phyloP scores from a whole-genome alignment of 2,113 vertebrate genomes.

The Empidonax alnorum region DNA sequence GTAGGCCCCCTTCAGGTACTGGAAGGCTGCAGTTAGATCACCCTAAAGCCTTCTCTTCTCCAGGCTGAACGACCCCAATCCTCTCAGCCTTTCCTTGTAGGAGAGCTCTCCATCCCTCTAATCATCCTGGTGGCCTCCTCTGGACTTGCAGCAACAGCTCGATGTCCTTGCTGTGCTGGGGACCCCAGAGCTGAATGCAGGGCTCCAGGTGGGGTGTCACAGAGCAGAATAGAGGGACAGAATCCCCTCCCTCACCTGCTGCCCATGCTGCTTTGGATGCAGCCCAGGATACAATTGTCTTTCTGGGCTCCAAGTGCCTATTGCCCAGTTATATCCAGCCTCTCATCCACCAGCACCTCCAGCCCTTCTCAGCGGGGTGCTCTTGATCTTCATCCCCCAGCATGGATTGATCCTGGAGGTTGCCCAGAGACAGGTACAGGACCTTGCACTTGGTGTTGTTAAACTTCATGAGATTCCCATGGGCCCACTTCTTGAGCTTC shows the following conservation, averaged over 20 bases:
- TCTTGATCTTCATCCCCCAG: neutral
- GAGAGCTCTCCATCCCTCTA: neutral
- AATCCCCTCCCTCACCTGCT: neutral
- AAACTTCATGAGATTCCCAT: neutral
- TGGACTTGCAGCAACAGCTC: accelerated
- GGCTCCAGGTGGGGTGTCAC: neutral
- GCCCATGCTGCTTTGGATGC: neutral
- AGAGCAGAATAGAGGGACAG: neutral
- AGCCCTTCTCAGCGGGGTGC: accelerated
- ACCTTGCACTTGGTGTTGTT: neutral
- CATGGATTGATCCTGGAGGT: neutral
- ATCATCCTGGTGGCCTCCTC: neutral
- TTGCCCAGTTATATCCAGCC: neutral
- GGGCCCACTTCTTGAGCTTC: neutral
- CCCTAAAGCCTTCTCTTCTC: neutral
- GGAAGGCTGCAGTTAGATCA: neutral
- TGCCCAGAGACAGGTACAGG: neutral
- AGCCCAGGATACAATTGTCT: neutral
- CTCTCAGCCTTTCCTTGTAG: neutral
- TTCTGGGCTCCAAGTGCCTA: neutral
- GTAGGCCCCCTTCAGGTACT: neutral
- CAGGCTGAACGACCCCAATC: neutral
- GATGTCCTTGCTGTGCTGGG: neutral
- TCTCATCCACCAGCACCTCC: accelerated
- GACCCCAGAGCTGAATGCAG: neutral